Base-by-base conservation (phyloP, 2,888 invertebrate genomes). In the Xanthia icteritia region DNA sequence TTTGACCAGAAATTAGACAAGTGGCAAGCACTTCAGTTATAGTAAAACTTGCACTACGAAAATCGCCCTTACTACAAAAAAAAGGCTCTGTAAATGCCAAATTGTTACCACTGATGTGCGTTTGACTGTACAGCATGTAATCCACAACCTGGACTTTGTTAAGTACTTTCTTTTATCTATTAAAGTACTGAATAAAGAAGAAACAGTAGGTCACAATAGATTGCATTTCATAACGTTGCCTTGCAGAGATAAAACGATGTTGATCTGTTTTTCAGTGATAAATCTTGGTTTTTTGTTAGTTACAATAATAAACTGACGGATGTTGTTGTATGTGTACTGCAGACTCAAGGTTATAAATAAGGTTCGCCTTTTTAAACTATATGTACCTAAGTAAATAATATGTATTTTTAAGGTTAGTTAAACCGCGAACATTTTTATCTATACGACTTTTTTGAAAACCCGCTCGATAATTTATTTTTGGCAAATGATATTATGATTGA, bases 161-260 rank as follows among this genome's bases (percentile, higher is more conserved):
- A 51, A 27, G 5, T 27, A 42, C n/a, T 27, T 48, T 27, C 5
- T 51, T n/a, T 48, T 66, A 76, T 76, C 58, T 66, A 31, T 60
- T n/a, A 1, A 76, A 65, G 76, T 75, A 64, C 20, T 65, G 20
- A 51, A 60, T n/a, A 20, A 65, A 54, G 27, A 77, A 71, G 23
- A 27, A 60, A 36, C 27, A 72, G 27, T 31, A 31, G 48, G 54
- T 31, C 11, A 17, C 20, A 2, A 36, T 42, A 42, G 15, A 42
- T 39, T 42, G 20, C 23, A 56, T 64, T 67, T 68, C 54, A 20
- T 72, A 73, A 73, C 13, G 11, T 15, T 63, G 31, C 48, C 63
- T 58, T 56, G 2, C 48, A 27, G 8, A 74, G 74, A 64, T 80
- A 68, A 31, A 36, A 64, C 42, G 31, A 17, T 56, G 56, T 79